Evolutionary conservation across 2,888 invertebrate genomes (phyloP).

Genomic region (Plebejus anna): DNA sequence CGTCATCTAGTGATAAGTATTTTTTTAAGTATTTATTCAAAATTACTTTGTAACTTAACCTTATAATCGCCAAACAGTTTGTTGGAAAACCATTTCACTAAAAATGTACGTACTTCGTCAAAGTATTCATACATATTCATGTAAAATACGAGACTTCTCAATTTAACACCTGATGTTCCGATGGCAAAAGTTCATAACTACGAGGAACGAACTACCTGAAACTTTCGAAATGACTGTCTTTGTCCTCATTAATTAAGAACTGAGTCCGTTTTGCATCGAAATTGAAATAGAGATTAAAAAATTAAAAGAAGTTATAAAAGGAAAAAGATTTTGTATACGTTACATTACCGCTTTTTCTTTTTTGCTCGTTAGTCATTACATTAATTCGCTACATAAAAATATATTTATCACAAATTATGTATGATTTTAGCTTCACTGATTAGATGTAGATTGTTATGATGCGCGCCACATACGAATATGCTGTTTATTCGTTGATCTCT

Average conservation of each 20-base stretch:
- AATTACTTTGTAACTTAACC: no score
- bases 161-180: neutral
- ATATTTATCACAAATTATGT: slow-evolving; percentile 18
- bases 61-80: no score
- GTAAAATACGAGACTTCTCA: neutral
- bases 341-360: neutral
- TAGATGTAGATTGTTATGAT: slow-evolving; percentile 7
- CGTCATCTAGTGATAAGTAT: no score
- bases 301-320: neutral
- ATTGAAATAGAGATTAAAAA: slow-evolving; percentile 14
- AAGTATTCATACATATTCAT: neutral
- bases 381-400: slow-evolving; percentile 7
- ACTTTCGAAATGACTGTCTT: neutral
- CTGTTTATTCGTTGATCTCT: slow-evolving; percentile 8
- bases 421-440: neutral
- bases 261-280: slow-evolving; percentile 8
- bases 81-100: no score
- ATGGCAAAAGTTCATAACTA: neutral
- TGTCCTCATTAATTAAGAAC: neutral
- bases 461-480: slow-evolving; percentile 20
- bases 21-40: no score
- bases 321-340: neutral
- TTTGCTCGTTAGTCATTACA: neutral
- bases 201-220: slow-evolving; percentile 9
- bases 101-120: neutral